phyloP scores from a whole-genome alignment of 1,140 invertebrate species.

The Laupala kohalensis region DNA sequence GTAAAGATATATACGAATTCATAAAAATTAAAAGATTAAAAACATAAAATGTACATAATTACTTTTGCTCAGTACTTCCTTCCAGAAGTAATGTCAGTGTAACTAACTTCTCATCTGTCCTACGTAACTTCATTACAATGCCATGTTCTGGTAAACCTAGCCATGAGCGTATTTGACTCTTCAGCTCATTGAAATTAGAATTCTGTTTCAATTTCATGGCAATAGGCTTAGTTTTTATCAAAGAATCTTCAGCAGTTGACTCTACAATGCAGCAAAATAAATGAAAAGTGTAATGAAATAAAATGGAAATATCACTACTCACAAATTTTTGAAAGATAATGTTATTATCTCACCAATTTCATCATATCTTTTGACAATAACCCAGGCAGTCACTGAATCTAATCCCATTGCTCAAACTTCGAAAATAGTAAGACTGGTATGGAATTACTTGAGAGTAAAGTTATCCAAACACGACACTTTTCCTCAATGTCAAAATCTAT shows the following conservation, averaged over 20 bases:
- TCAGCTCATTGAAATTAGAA: slow-evolving; percentile 6
- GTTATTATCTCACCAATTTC: not conserved
- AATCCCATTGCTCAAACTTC: too few species aligned
- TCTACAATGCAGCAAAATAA: not conserved
- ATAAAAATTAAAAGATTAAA: not conserved
- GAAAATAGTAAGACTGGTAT: too few species aligned
- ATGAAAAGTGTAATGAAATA: not conserved
- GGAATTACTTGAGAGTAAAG: too few species aligned
- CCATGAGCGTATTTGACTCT: not conserved
- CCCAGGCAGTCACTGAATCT: not conserved
- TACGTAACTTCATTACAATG: slow-evolving; percentile 6
- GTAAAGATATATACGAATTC: too few species aligned
- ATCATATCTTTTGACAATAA: not conserved
- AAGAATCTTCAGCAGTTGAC: not conserved
- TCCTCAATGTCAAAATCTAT: too few species aligned
- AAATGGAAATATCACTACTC: not conserved
- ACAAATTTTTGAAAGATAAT: not conserved
- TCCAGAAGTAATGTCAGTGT: slow-evolving; percentile 1
- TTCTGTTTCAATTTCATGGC: slow-evolving; percentile 2
- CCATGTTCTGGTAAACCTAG: slow-evolving; percentile 9
- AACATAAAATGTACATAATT: not conserved
- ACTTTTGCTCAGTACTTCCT: slow-evolving; percentile 7
- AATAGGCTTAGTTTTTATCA: slow-evolving; percentile 1
- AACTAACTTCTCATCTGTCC: slow-evolving; percentile 5
- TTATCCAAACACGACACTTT: too few species aligned